Evolutionary conservation across 30 jellyfish, hydroid and myxozoan species (phyloP).

Genomic region (Sanderia malayensis): DNA sequence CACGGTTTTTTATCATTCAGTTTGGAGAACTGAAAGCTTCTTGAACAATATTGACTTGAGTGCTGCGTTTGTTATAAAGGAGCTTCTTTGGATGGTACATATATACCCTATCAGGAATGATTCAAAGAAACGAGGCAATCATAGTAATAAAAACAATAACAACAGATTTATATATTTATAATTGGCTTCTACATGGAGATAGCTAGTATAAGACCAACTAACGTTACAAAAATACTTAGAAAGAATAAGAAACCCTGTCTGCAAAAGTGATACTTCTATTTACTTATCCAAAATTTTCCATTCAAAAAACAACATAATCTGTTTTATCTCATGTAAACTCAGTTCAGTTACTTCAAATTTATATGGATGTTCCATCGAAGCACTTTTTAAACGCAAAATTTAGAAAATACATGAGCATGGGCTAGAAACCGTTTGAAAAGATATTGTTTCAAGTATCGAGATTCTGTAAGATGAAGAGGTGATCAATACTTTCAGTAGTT

Average conservation of each 20-base stretch:
- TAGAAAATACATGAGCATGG: not conserved
- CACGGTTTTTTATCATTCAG: not conserved
- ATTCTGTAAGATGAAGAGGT: not conserved
- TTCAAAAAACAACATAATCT: not conserved
- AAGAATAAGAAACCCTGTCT: not conserved
- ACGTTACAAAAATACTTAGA: not conserved
- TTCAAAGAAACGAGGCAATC: not conserved
- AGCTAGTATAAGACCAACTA: not conserved
- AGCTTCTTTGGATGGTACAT: not conserved
- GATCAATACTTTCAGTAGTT: not conserved
- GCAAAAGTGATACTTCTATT: not conserved
- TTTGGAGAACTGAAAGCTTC: not conserved
- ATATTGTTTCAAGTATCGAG: not conserved
- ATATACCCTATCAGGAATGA: constrained; percentile 1
- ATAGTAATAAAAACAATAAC: not conserved
- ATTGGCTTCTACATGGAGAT: not conserved
- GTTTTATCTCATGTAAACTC: not conserved
- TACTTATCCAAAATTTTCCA: not conserved
- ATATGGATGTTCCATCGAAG: constrained; percentile 1
- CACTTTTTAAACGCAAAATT: not conserved
- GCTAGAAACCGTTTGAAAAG: constrained; percentile 1
- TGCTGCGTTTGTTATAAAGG: not conserved
- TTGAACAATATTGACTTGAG: not conserved
- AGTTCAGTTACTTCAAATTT: not conserved
- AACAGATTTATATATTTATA: not conserved